phyloP scores from a whole-genome alignment of 2,888 invertebrate genomes.

The Drosophila aldrichi region DNA sequence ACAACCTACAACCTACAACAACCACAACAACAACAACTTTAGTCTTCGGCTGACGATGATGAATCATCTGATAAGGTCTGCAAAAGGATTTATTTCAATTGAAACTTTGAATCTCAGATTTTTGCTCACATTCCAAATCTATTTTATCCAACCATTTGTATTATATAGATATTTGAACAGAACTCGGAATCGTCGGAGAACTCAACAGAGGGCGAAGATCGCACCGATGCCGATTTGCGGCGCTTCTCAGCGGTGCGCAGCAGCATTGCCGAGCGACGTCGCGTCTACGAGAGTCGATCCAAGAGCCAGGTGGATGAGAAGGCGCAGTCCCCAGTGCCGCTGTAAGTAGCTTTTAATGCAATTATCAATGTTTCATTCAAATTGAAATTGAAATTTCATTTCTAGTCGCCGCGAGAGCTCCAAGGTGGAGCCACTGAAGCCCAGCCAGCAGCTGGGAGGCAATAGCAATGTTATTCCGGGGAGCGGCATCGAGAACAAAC shows the following conservation, averaged over 20 bases:
- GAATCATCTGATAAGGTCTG: slow-evolving; percentile 85
- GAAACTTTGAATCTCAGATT: not conserved
- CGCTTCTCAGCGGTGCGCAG: slow-evolving; percentile 88
- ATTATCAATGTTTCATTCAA: too few species aligned
- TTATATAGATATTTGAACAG: slow-evolving; percentile 83
- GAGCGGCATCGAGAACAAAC: slow-evolving; percentile 73
- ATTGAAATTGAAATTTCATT: not conserved
- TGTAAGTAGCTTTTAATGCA: slow-evolving; percentile 84
- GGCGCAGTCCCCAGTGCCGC: slow-evolving; percentile 90
- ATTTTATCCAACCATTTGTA: not conserved
- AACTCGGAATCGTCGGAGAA: slow-evolving; percentile 86
- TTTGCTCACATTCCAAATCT: not conserved
- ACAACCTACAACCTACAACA: slow-evolving; percentile 1
- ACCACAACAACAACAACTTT: slow-evolving; percentile 42
- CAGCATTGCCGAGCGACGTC: slow-evolving; percentile 92
- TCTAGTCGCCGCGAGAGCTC: slow-evolving; percentile 88
- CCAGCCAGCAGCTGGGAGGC: slow-evolving; percentile 86
- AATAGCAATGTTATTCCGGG: slow-evolving; percentile 38
- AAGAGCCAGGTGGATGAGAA: slow-evolving; percentile 89
- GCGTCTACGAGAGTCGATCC: slow-evolving; percentile 91
- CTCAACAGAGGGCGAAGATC: slow-evolving; percentile 86
- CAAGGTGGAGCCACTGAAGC: slow-evolving; percentile 78
- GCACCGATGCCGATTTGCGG: slow-evolving; percentile 86
- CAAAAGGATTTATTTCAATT: slow-evolving; percentile 33
- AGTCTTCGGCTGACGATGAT: slow-evolving; percentile 84